A percentile compares a stretch with the other conserved stretches of the same genome.
phyloP scores from a whole-genome alignment of 2,113 vertebrate species.

The Cromileptes altivelis region DNA sequence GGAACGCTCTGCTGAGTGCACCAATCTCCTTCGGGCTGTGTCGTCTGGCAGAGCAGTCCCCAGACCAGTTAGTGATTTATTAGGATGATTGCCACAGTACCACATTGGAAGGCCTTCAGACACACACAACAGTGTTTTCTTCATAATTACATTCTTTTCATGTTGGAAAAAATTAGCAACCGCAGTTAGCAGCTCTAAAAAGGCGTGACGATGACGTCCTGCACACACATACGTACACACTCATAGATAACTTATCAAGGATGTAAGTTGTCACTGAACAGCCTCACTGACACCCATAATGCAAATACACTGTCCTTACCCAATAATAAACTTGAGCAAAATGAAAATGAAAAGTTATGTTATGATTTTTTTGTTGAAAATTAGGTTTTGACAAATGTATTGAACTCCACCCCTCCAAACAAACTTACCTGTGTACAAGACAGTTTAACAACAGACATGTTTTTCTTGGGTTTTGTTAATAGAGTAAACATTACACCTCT shows the following conservation, averaged over 20 bases:
- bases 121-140: not conserved
- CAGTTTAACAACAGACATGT: not conserved
- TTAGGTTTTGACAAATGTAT: conserved; percentile 17
- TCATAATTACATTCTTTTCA: not conserved
- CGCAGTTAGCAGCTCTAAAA: not conserved
- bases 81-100: not conserved
- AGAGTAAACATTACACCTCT: conserved; percentile 29
- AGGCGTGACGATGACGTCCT: not conserved
- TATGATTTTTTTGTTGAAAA: not conserved
- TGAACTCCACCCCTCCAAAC: not conserved
- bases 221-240: not conserved
- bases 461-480: conserved; percentile 14
- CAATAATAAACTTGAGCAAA: conserved; percentile 1
- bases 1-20: not conserved
- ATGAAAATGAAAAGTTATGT: not conserved
- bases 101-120: not conserved
- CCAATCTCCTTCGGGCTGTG: not conserved
- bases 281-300: not conserved
- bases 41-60: not conserved
- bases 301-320: not conserved
- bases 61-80: not conserved
- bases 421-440: not conserved
- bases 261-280: not conserved
- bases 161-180: not conserved
- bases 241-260: not conserved